Base-by-base conservation (phyloP, 2,797 vertebrate species). In the Lithobates sylvaticus region DNA sequence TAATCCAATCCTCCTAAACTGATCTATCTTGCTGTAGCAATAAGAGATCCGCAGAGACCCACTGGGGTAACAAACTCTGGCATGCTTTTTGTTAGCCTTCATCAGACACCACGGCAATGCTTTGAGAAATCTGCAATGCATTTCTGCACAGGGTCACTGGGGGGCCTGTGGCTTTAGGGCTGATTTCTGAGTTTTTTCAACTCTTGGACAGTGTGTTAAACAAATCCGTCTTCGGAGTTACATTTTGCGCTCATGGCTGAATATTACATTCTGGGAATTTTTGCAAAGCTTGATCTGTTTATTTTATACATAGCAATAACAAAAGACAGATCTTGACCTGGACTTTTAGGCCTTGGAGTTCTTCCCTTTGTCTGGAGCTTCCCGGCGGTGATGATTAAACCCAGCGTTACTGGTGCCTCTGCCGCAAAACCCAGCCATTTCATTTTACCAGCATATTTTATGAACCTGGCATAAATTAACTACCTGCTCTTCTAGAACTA, bases 271-370 rank as follows among this genome's bases (percentile, higher is more conserved):
- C 32, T 65, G 77, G 77, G 32, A 68, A 68, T 78, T 15, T 68
- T 16, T 18, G 10, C n/a, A 15, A 9, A 44, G 18, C 10, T 68
- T 10, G 18, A 36, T 13, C 39, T 2, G 9, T 16, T 78, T 29
- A 23, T 44, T 78, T 9, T 18, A 23, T 64, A 27, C 76, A 76
- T 32, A n/a, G 9, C 0, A 21, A 36, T 77, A 64, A 64, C 54
- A 64, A 10, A 77, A 78, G 77, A 44, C 77, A 78, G 77, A 78
- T 68, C 64, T 16, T 29, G 36, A 42, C 15, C 77, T 34, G 12
- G 36, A 42, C 26, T 13, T 42, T 15, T 4, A 12, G 8, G 18
- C 64, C n/a, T 68, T 78, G 77, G 64, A 36, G 15, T 44, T 47
- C 6, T 44, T 78, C 36, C 76, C 21, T 67, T 32, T 67, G 16